These are phyloP conservation scores for Protonibea diacanthus DNA, from an alignment of 2,797 vertebrate species.

Conservation along the genomic window DNA sequence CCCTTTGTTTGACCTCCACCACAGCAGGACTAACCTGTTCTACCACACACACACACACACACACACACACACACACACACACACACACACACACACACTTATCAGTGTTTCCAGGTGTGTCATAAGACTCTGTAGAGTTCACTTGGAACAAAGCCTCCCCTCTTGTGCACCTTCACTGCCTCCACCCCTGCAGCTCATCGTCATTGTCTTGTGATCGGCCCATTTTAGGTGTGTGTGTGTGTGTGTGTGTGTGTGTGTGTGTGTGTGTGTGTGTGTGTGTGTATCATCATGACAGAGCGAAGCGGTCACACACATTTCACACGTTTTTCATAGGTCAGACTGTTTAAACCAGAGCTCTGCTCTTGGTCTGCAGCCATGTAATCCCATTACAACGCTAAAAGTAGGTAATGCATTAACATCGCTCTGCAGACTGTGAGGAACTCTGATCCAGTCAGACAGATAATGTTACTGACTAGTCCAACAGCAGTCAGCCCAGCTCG, in stretches of 20 bases:
- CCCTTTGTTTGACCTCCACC: background rate
- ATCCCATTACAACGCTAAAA: slow-evolving; percentile 28
- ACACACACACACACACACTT: no score
- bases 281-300: no score
- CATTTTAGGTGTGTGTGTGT: background rate
- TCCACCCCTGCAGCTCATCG: slow-evolving; percentile 2
- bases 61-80: background rate
- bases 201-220: slow-evolving; percentile 19
- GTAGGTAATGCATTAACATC: background rate
- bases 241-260: background rate
- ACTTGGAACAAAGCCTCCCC: slow-evolving; percentile 4
- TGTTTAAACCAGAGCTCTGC: background rate
- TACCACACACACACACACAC: no score
- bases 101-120: slow-evolving; percentile 2
- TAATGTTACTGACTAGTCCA: no score
- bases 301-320: no score
- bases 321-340: background rate
- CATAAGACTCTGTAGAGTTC: slow-evolving; percentile 25
- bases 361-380: slow-evolving; percentile 2
- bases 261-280: no score
- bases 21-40: no score
- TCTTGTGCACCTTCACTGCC: no score
- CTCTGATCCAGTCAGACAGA: no score
- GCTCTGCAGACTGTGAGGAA: background rate
- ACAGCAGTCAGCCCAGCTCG: no score